Conservation (phyloP, 2,113 vertebrate genomes). For the Pristiophorus japonicus region DNA sequence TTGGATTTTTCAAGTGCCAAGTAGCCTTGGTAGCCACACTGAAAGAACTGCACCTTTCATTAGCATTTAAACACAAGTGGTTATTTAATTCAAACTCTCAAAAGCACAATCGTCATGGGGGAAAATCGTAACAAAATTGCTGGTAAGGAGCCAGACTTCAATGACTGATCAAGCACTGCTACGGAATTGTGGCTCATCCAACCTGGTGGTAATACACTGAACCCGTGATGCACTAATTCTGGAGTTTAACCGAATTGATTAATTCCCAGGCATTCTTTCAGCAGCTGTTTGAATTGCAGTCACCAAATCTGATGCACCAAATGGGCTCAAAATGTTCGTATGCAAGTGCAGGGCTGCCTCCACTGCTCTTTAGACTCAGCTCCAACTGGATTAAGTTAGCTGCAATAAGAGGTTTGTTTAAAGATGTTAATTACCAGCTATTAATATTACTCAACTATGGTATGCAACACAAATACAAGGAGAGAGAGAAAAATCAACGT, state of each 20-base stretch:
- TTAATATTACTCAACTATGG: too few species aligned
- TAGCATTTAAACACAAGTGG: not conserved
- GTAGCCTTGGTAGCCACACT: not conserved
- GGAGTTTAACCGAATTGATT: not conserved
- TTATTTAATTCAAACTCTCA: not conserved
- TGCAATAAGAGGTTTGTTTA: not conserved
- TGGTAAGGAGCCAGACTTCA: not conserved
- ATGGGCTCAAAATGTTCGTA: too few species aligned
- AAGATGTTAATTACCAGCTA: not conserved
- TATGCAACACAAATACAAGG: not conserved
- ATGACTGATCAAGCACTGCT: not conserved
- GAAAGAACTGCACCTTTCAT: not conserved
- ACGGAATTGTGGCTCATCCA: not conserved
- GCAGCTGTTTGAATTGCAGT: not conserved
- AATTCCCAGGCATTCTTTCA: not conserved
- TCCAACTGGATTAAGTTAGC: not conserved
- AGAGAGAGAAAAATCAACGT: not conserved
- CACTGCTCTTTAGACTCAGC: not conserved
- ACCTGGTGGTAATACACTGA: not conserved
- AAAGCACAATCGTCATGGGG: not conserved
- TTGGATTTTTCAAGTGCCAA: too few species aligned
- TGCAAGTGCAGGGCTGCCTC: not conserved
- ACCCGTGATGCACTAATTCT: too few species aligned
- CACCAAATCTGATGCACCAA: not conserved
- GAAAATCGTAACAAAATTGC: not conserved